Evolutionary conservation across 1,140 invertebrate species (phyloP).

Genomic region (Leucophenga varia): DNA sequence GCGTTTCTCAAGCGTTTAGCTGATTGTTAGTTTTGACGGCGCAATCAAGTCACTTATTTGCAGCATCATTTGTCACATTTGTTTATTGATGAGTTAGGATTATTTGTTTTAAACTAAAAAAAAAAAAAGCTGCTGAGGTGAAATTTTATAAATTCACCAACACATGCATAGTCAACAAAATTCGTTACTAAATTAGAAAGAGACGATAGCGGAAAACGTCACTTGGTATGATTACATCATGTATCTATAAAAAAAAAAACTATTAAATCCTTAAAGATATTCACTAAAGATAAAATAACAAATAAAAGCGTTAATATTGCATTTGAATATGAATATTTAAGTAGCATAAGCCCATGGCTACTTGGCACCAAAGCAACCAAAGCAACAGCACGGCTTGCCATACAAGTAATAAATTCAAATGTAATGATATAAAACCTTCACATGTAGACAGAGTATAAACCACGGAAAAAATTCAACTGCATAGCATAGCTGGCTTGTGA

Average conservation of each 20-base stretch:
- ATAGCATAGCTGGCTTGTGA: slow-evolving; percentile 27
- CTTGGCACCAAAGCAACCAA: too few relatives aligned
- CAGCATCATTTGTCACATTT: slow-evolving; percentile 52
- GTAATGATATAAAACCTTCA: too few relatives aligned
- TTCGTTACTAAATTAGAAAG: too few relatives aligned
- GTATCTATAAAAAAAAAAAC: background rate
- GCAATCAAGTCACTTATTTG: slow-evolving; percentile 53
- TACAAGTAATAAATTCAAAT: slow-evolving; percentile 43
- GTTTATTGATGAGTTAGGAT: slow-evolving; percentile 52
- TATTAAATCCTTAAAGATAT: background rate
- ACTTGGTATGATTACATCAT: too few relatives aligned
- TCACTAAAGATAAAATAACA: too few relatives aligned
- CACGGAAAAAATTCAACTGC: slow-evolving; percentile 5
- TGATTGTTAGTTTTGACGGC: slow-evolving; percentile 41
- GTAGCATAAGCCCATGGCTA: too few relatives aligned
- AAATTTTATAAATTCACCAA: background rate
- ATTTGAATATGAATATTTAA: slow-evolving; percentile 53
- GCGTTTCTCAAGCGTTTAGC: slow-evolving; percentile 1
- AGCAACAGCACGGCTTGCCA: background rate
- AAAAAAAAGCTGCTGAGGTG: background rate
- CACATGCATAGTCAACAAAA: too few relatives aligned
- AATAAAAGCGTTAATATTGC: too few relatives aligned
- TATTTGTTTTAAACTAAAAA: background rate
- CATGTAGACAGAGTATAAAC: too few relatives aligned
- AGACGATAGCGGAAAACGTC: too few relatives aligned